These are phyloP conservation scores for Cryptocheilus praepositus DNA, from an alignment of 2,888 invertebrate genomes.

Conservation along the genomic window DNA sequence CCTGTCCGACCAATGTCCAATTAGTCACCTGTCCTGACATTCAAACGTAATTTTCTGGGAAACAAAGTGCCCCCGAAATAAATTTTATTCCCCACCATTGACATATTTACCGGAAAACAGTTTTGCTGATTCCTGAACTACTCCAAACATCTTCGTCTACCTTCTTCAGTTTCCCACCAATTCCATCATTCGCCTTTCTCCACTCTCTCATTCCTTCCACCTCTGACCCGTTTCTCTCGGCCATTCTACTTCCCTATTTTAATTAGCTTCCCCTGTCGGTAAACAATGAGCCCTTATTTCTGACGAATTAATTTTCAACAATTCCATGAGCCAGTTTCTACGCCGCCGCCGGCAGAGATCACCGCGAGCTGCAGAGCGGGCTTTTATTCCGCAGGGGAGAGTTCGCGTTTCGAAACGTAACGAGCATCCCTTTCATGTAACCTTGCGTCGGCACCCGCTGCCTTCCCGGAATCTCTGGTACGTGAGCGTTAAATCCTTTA, in stretches of 20 bases:
- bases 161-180: background rate
- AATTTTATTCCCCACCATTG: no score
- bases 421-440: constrained; percentile 50
- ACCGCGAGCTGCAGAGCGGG: constrained; percentile 11
- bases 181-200: background rate
- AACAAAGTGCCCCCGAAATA: no score
- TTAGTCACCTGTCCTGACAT: no score
- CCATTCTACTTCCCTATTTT: constrained; percentile 24
- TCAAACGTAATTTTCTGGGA: no score
- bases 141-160: no score
- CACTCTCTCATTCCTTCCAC: constrained; percentile 1
- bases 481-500: constrained; percentile 24
- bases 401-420: constrained; percentile 34
- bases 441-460: constrained; percentile 20
- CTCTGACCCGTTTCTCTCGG: background rate
- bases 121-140: no score
- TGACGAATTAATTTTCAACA: constrained; percentile 61
- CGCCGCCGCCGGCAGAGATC: constrained; percentile 11
- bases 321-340: constrained; percentile 29
- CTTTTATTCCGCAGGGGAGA: constrained; percentile 37
- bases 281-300: constrained; percentile 59
- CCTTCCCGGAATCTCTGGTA: constrained; percentile 30
- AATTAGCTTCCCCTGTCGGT: constrained; percentile 49
- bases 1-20: no score
- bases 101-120: no score